phyloP scores from a whole-genome alignment of 2,113 vertebrate genomes.

The Aegithalos caudatus region DNA sequence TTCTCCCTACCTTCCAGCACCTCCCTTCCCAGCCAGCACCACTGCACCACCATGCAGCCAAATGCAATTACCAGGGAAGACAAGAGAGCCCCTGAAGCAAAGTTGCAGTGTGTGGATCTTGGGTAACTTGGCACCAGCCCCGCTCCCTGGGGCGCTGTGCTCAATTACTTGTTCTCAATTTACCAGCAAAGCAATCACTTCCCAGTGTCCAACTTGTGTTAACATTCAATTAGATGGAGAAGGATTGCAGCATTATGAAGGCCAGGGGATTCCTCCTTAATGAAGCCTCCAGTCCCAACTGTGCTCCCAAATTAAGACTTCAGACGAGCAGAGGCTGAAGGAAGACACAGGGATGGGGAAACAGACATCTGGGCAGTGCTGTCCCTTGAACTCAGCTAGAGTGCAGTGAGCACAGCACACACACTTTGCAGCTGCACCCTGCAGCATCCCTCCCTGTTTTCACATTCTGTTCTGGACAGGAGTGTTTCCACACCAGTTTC shows the following conservation, averaged over 20 bases:
- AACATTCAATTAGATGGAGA: neutral
- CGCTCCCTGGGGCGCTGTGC: fast-evolving
- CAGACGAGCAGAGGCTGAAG: neutral
- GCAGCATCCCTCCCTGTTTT: neutral
- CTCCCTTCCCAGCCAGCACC: neutral
- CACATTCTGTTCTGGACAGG: neutral
- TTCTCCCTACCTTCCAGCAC: neutral
- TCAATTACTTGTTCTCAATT: neutral
- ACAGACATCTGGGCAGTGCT: neutral
- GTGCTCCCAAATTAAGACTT: neutral
- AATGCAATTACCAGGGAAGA: neutral
- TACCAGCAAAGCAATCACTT: neutral
- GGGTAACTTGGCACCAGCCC: neutral
- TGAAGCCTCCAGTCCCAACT: neutral
- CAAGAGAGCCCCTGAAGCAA: neutral
- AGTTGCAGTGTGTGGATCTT: neutral
- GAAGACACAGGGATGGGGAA: neutral
- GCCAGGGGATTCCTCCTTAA: neutral
- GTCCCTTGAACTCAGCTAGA: neutral
- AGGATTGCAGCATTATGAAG: neutral
- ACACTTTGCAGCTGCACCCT: neutral
- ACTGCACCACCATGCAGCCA: neutral
- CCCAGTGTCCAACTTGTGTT: neutral
- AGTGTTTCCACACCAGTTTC: neutral
- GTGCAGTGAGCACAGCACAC: neutral